Base-by-base conservation (phyloP, 1,140 invertebrate species). In the Nylanderia fulva region DNA sequence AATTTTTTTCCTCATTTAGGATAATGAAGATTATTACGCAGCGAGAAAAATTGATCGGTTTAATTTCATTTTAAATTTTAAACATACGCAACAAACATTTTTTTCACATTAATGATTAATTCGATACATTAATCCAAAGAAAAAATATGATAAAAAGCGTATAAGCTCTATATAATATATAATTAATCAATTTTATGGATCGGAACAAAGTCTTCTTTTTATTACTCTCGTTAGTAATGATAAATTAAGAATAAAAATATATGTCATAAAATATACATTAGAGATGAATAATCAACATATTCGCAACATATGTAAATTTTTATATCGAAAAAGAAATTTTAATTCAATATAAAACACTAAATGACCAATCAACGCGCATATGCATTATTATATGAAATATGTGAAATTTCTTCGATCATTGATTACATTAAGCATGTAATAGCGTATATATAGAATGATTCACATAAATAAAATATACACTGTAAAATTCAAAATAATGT, bases 381-480 rank as follows among this genome's bases (percentile, higher is more conserved):
- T 21, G 6, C n/a, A 15, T 52, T 66, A 80, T 80, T 71, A 13
- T 24, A n/a, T 18, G 24, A 58, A 42, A 80, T 71, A 69, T 82
- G 36, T 71, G 24, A 72, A 82, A 82, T 58, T 72, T 82, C 24
- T 58, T 33, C 36, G 24, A 82, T 58, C 77, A 33, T 13, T 72
- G 64, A 71, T 71, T 80, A 71, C 39, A 82, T 82, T 71, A 82
- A 82, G 66, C 27, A 24, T 71, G 66, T 52, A 52, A 69, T 39
- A 54, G 21, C 33, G 15, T 36, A 3, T 29, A 15, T 42, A 7
- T 39, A 45, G 36, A 58, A 21, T 8, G 29, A 39, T 71, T 58
- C 54, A 71, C 24, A 52, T 82, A 71, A 82, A 82, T 82, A 82
- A 82, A 82, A 82, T 58, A 72, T 66, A 79, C 13, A 8, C 27